Conservation (phyloP, 2,888 invertebrate species). For the Perdita meconis region DNA sequence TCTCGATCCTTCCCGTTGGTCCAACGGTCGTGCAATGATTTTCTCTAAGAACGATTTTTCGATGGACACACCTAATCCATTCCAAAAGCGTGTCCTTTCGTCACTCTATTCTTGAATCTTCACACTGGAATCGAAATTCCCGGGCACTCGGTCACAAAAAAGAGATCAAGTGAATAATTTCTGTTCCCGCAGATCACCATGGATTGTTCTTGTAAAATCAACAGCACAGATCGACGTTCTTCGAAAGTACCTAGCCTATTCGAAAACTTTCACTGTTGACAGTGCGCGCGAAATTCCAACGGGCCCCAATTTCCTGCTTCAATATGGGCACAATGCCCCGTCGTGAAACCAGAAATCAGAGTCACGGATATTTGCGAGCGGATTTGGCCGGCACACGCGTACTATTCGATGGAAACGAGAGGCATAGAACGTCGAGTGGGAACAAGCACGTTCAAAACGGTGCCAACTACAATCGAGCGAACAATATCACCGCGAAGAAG, state of each 20-base stretch:
- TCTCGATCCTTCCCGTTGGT: constrained; percentile 27
- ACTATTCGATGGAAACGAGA: background rate
- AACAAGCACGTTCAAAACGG: constrained; percentile 16
- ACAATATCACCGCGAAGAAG: constrained; percentile 76
- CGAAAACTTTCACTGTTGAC: constrained; percentile 50
- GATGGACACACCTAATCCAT: background rate
- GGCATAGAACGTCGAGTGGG: constrained; percentile 2
- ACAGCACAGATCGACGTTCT: too few species aligned
- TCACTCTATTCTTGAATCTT: background rate
- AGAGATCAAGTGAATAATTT: constrained; percentile 1
- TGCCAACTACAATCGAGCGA: constrained; percentile 52
- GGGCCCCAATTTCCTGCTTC: constrained; percentile 30
- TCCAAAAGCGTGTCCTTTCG: background rate
- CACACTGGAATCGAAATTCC: constrained; percentile 1
- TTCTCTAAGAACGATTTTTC: constrained; percentile 42
- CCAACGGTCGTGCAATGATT: constrained; percentile 28
- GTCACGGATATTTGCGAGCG: background rate
- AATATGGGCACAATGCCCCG: constrained; percentile 47
- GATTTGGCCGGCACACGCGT: constrained; percentile 4
- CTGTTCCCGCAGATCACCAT: constrained; percentile 3
- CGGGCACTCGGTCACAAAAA: too few species aligned
- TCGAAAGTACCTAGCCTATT: background rate
- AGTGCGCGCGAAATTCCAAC: constrained; percentile 32
- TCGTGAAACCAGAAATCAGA: background rate
- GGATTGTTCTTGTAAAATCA: constrained; percentile 3